phyloP scores from a whole-genome alignment of 2,797 vertebrate genomes.

The Helostoma temminkii region DNA sequence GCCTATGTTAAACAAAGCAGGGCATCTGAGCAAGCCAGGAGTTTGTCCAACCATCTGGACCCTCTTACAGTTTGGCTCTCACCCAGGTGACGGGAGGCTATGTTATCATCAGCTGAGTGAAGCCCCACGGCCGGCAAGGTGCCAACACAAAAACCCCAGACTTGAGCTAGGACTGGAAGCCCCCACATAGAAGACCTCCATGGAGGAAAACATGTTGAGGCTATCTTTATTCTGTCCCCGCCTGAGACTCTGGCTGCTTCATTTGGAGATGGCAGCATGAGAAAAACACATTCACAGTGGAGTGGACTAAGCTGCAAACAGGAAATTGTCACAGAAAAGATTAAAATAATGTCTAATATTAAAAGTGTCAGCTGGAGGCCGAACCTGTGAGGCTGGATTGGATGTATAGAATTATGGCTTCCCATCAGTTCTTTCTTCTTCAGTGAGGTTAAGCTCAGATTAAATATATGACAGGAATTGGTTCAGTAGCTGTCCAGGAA shows the following conservation, averaged over 20 bases:
- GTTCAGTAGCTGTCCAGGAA: slow-evolving; percentile 66
- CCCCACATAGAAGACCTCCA: slow-evolving; percentile 72
- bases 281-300: slow-evolving; percentile 73
- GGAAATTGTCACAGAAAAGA: slow-evolving; percentile 65
- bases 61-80: slow-evolving; percentile 79
- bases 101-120: slow-evolving; percentile 79
- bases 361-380: slow-evolving; percentile 75
- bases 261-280: slow-evolving; percentile 67
- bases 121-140: slow-evolving; percentile 65
- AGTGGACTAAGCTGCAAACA: slow-evolving; percentile 48
- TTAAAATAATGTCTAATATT: slow-evolving; percentile 77
- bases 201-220: slow-evolving; percentile 64
- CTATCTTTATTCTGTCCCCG: slow-evolving; percentile 59
- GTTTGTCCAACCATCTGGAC: slow-evolving; percentile 78
- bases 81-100: slow-evolving; percentile 77
- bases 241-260: slow-evolving; percentile 53
- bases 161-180: slow-evolving; percentile 69
- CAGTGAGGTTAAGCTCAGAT: slow-evolving; percentile 65
- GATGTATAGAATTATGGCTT: slow-evolving; percentile 70
- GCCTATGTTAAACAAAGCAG: slow-evolving; percentile 65
- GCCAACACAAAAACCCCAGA: slow-evolving; percentile 77
- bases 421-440: slow-evolving; percentile 78
- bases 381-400: slow-evolving; percentile 62
- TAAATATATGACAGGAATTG: slow-evolving; percentile 75
- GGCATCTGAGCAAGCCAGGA: slow-evolving; percentile 60